A percentile compares a stretch with the other conserved stretches of the same genome.
These are phyloP conservation scores for roundworm (Caenorhabditis elegans) DNA, from an alignment of 1,140 invertebrate genomes.

Conservation along the genomic window WBcel235 BX284602.5:4459501-4460000, in stretches of 20 bases:
- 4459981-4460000: not conserved
- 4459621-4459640: not conserved
- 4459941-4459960: not conserved
- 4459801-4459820: too few relatives aligned
- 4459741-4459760: constrained; percentile 10
- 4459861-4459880: not conserved
- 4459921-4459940: not conserved
- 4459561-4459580: not conserved
- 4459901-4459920: constrained; percentile 18
- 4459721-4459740: not conserved
- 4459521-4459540: not conserved
- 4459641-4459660: not conserved
- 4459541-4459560: not conserved
- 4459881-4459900: not conserved
- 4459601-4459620: not conserved
- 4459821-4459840: too few relatives aligned
- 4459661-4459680: not conserved
- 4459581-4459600: not conserved
- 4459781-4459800: too few relatives aligned
- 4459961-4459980: not conserved
- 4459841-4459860: not conserved
- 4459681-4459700: not conserved
- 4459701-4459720: not conserved
- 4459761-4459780: too few relatives aligned
- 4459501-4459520: not conserved